Base-by-base conservation (phyloP, 2,888 invertebrate species). In the Ormyrus nitidulus region DNA sequence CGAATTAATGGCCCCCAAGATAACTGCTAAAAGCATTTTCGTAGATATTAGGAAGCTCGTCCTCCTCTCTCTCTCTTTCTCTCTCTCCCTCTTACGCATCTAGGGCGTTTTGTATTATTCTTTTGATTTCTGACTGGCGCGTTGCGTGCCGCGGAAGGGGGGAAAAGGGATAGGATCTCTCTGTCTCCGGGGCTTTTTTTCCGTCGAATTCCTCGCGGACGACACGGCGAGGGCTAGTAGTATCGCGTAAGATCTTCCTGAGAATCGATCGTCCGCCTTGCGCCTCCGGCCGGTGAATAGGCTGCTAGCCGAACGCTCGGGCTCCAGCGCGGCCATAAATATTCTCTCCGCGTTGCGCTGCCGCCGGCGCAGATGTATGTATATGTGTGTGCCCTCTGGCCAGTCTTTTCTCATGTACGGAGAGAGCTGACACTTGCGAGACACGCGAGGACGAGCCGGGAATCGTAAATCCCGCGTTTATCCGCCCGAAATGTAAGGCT, bases 1-100 rank as follows among this genome's bases (percentile, higher is more conserved):
- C 79, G 81, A 85, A 86, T 86, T 86, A 86, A 86, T 87, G 86
- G 84, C 77, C 76, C 79, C 80, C 79, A 9, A 86, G 86, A 87
- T 86, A 86, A 87, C 86, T 84, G 83, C 86, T 86, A 86, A 86
- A 86, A 87, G 86, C 87, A 85, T 86, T 86, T 86, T 85, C 84
- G 84, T 83, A 81, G 84, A 84, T 85, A 86, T 84, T 85, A 84
- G 83, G 83, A 83, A 82, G 34, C 34, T 34, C 34, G 34, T 34
- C 34, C 34, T 34, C 34, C 34, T 2, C 34, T 34, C 34, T 34
- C 34, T 34, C 34, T 34, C 19, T 19, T 19, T 19, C 34, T 34
- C 34, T 34, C 34, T 34, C 34, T 34, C 34, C 34, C 34, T 2
- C 34, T 34, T 34, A 4, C 34, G 34, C 34, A 19, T 71, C 51